phyloP scores from a whole-genome alignment of 2,113 vertebrate genomes.

The Potamarius usumacintae region DNA sequence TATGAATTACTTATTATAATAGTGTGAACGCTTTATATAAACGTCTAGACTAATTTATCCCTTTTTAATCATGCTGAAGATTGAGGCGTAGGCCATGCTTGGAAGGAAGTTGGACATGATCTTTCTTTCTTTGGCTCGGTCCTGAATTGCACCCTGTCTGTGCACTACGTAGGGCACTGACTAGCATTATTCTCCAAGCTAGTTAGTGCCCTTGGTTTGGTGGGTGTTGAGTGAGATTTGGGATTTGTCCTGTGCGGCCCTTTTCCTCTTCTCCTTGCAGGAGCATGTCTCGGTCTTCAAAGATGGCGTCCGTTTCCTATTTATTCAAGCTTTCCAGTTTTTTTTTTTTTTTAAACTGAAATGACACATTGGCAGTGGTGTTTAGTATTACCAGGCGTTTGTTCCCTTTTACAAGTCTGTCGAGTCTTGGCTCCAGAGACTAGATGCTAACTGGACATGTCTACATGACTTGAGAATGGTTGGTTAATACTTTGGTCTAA shows the following conservation, averaged over 20 bases:
- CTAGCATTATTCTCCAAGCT: neutral
- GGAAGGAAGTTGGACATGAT: constrained; percentile 24
- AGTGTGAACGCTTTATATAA: no score
- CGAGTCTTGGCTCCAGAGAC: neutral
- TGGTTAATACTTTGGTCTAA: no score
- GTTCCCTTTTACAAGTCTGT: no score
- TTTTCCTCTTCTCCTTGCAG: constrained; percentile 5
- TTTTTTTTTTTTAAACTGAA: neutral
- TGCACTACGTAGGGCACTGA: neutral
- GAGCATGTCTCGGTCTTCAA: constrained; percentile 34
- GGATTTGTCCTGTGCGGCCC: neutral
- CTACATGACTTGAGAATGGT: no score
- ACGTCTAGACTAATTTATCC: no score
- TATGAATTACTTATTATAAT: neutral
- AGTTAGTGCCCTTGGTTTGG: constrained; percentile 14
- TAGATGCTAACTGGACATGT: neutral
- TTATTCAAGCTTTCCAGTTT: neutral
- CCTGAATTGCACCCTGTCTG: neutral
- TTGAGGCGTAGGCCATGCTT: constrained; percentile 36
- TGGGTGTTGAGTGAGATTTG: neutral
- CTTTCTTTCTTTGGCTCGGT: constrained; percentile 18
- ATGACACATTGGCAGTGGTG: no score
- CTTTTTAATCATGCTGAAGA: constrained; percentile 8
- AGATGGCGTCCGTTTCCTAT: constrained; percentile 32
- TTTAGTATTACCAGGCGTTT: no score